Base-by-base conservation (phyloP, 2,888 invertebrate genomes). In the Patella caerulea region DNA sequence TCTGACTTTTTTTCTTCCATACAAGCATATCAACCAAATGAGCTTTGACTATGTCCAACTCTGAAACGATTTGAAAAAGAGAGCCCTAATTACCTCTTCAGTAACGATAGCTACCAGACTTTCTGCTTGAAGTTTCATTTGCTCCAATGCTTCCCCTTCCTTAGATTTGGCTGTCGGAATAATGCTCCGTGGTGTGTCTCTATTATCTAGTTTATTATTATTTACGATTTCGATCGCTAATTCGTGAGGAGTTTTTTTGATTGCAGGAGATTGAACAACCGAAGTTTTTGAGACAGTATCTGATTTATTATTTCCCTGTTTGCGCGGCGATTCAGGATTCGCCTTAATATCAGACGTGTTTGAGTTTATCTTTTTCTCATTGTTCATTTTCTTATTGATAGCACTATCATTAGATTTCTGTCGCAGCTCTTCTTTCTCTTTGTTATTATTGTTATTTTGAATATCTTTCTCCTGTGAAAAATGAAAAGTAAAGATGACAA, bases 41-140 rank as follows among this genome's bases (percentile, higher is more conserved):
- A 7, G 45, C 45, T 45, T 45, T 45, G 9, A 45, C 45, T 7
- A 45, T 9, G 45, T 45, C 45, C 45, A 45, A 45, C 45, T 45
- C 45, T 45, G 45, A 45, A 7, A 45, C 45, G 9, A 45, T 45
- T 9, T 45, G 45, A 45, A 9, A 45, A 7, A 45, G 45, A 45
- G 7, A 45, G 7, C 9, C 7, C 45, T 7, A 45, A 9, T 94
- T 87, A 95, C 95, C 78, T 96, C 95, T 79, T 95, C 95, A 83
- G 95, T 95, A 83, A 96, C 92, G 89, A 95, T 95, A 7, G 95
- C 94, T 14, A 96, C 95, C 86, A 95, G 93, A 88, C 95, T 95
- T 86, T 94, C 94, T 0, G 94, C 94, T 71, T 94, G 94, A 90
- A 91, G 90, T 82, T 92, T 90, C 77, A 92, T 73, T 74, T 84